Conservation (phyloP, 2,113 vertebrate genomes). For the Bungarus multicinctus region DNA sequence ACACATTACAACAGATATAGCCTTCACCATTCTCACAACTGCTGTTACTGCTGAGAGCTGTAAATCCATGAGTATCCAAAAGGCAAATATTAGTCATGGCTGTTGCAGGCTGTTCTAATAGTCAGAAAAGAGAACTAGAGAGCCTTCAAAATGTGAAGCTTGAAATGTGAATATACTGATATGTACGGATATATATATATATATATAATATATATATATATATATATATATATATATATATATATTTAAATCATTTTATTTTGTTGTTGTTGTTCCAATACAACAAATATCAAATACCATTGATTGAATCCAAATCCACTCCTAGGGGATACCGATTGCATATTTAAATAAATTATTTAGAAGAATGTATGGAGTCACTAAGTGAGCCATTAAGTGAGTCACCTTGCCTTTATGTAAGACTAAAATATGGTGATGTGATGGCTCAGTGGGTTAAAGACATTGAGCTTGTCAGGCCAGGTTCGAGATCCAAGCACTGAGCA, state of each 20-base stretch:
- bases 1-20: not conserved
- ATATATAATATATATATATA: too few species aligned
- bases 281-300: not conserved
- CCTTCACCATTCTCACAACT: not conserved
- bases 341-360: not conserved
- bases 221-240: too few species aligned
- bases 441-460: not conserved
- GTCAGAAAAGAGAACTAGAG: not conserved
- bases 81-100: not conserved
- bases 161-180: not conserved
- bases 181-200: not conserved
- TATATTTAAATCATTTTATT: not conserved
- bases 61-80: not conserved
- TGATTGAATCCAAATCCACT: not conserved
- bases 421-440: not conserved
- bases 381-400: not conserved
- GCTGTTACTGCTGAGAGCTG: not conserved
- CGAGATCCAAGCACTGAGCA: not conserved
- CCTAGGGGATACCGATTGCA: not conserved
- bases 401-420: not conserved
- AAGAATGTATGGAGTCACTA: not conserved
- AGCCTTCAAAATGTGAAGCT: not conserved
- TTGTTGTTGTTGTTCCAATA: not conserved
- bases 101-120: not conserved
- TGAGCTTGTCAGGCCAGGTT: not conserved